Evolutionary conservation across 1,140 invertebrate species (phyloP), one percentile per base, ranked within the genome.

Genomic region (Brachionus koreanus): DNA sequence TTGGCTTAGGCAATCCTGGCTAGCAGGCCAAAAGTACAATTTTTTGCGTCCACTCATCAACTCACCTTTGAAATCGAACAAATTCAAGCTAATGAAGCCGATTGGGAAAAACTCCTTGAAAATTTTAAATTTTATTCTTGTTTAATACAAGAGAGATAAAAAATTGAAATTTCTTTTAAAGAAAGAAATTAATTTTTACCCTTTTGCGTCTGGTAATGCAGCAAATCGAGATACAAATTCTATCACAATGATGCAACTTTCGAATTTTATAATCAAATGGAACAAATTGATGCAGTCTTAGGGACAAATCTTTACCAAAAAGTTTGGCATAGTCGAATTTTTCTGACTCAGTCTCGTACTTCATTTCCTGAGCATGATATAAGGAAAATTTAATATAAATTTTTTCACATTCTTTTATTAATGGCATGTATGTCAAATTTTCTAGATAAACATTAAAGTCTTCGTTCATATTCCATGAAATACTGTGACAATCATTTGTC

Each of bases 21-120:
- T 65, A 87, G 94, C 93, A 0, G 93, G 93, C 95, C 95, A 98
- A 86, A 95, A 93, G 85, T 94, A 94, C 1, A 98, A 89, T 2
- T 94, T 94, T 87, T 93, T 92, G n/a, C 92, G 92, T 13, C 93
- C 94, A 25, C 90, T 93, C 84, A 93, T 92, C 19, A 98, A 88
- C 84, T 94, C 92, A 85, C 93, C 92, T 86, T 94, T 95, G 87
- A 95, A 98, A 87, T 98, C 95, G 89, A 95, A 98, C 83, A 98
- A 90, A 57, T 95, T 94, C 0, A 95, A 93, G 87, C 97, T 98
- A 0, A 94, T 94, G 95, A 95, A 98, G 23, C 93, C 94, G 75
- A 98, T 88, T 2, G 94, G 93, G 88, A 93, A 94, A 83, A 92
- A 91, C 84, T 91, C 92, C 85, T 91, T 88, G 42, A 33, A 49